Conservation (phyloP, 1,140 invertebrate species). For the Sinonovacula constricta region DNA sequence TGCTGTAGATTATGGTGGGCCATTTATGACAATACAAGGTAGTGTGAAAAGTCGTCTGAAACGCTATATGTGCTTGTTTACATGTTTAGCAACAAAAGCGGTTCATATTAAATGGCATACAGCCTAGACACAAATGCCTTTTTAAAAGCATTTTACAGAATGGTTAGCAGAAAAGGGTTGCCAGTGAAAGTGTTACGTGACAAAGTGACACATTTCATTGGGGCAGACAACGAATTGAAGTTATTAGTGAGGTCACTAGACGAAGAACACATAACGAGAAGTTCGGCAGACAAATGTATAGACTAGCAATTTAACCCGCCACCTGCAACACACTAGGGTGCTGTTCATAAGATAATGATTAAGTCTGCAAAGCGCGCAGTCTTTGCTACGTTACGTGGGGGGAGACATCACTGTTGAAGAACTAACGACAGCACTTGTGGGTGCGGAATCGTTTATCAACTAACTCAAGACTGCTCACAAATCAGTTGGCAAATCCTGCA, state of each 20-base stretch:
- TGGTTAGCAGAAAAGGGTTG: constrained; percentile 9
- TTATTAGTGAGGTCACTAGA: constrained; percentile 24
- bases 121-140: constrained; percentile 17
- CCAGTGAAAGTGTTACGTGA: constrained; percentile 14
- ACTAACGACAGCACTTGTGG: constrained; percentile 15
- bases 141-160: constrained; percentile 19
- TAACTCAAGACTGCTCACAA: too few relatives aligned
- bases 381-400: neutral
- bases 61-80: constrained; percentile 21
- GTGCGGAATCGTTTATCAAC: constrained; percentile 27
- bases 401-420: constrained; percentile 29
- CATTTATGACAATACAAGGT: constrained; percentile 23
- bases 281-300: constrained; percentile 54
- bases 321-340: constrained; percentile 77
- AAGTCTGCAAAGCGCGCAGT: constrained; percentile 67
- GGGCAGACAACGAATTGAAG: constrained; percentile 30
- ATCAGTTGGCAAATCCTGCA: too few relatives aligned
- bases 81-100: neutral
- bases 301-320: constrained; percentile 79
- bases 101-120: constrained; percentile 9
- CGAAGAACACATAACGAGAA: constrained; percentile 5
- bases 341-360: constrained; percentile 77
- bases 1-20: neutral
- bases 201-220: constrained; percentile 42
- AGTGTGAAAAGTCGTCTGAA: constrained; percentile 9